Percentiles rank a stretch among this genome's conserved stretches.
Conservation (phyloP, 2,113 vertebrate species). For the Clarias macrocephalus region DNA sequence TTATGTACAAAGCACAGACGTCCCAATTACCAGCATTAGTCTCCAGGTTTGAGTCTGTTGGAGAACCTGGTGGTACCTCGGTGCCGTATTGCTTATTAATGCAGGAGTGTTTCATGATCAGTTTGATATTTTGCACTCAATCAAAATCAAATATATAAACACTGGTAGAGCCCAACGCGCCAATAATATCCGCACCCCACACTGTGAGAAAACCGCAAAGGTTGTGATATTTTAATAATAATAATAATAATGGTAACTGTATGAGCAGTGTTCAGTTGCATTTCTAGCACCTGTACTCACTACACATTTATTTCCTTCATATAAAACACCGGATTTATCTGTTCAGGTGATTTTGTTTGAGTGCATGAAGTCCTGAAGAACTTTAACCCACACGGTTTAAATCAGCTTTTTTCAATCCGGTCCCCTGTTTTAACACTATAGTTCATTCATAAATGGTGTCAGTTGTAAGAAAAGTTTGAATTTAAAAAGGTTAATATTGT, state of each 20-base stretch:
- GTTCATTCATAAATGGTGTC: neutral
- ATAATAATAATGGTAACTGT: neutral
- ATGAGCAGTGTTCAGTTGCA: neutral
- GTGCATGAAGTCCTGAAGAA: neutral
- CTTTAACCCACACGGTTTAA: neutral
- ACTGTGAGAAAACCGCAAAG: neutral
- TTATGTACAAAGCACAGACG: constrained; percentile 3
- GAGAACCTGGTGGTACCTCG: neutral
- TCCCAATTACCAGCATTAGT: neutral
- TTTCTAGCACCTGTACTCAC: neutral
- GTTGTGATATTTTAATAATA: neutral
- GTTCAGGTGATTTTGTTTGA: neutral
- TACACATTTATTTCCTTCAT: constrained; percentile 4
- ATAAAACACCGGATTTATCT: constrained; percentile 24
- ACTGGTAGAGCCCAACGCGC: neutral
- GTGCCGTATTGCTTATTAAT: neutral
- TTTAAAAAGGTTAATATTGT: neutral
- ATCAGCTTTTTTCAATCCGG: neutral
- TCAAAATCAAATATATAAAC: neutral
- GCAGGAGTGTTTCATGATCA: neutral
- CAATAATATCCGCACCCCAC: neutral
- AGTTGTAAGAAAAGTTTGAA: too few relatives aligned
- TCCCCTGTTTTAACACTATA: neutral
- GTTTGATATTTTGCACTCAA: neutral
- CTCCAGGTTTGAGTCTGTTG: neutral